Evolutionary conservation across 2,888 invertebrate species (phyloP), one percentile per base, ranked within the genome.

Genomic region (Lydus trimaculatus): DNA sequence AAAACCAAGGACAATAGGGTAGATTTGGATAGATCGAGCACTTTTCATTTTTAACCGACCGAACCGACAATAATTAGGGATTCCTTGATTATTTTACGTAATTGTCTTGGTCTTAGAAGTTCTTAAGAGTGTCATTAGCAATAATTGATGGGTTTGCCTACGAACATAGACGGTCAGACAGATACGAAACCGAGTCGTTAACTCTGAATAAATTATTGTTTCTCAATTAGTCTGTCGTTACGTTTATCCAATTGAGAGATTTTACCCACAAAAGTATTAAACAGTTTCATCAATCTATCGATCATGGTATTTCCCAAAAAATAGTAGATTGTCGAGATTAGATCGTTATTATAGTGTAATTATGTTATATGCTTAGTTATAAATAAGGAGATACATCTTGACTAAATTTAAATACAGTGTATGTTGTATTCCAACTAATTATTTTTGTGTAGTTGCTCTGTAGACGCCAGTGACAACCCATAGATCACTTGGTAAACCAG

Each of bases 121-220:
- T 82, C 82, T 82, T 82, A 80, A 80, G 83, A 80, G 81, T 82
- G 84, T 83, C 84, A 84, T 84, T 84, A 84, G 81, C 82, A 82
- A 83, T 84, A 84, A 84, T 84, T 80, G 81, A 84, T 84, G 83
- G 80, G 67, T 76, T 77, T 78, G 78, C 75, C 77, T 79, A 76
- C 81, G 79, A 81, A 82, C 81, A 76, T 78, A 43, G 48, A 56
- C 80, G 80, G 80, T 80, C 81, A 82, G 77, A 72, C 75, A 72
- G 76, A 78, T 76, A 73, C 79, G 77, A 77, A 78, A 76, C 76
- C 78, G 71, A 74, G 79, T 81, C 82, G 80, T 81, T 81, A 80
- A 76, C 79, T 79, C 76, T 84, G 83, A 83, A 84, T 84, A 84
- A 84, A 83, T 84, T 83, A 84, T 84, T 82, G 83, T 83, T 84